These are phyloP conservation scores for Andrena hattorfiana DNA, from an alignment of 2,888 invertebrate genomes.

Conservation along the genomic window DNA sequence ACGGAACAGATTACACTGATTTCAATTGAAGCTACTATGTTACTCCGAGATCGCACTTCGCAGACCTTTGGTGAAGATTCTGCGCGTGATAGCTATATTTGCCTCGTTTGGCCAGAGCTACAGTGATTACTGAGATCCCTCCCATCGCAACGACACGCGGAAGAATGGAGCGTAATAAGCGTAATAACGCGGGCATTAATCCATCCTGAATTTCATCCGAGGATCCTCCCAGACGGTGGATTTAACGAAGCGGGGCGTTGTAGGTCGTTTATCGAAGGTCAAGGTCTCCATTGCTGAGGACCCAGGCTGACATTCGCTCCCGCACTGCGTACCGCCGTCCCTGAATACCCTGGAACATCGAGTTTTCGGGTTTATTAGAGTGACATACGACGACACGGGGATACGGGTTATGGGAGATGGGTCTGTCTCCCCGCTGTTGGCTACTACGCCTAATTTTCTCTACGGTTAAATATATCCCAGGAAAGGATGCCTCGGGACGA, in stretches of 20 bases:
- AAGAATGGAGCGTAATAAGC: slow-evolving; percentile 66
- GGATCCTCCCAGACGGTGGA: slow-evolving; percentile 57
- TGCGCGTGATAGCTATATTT: neutral
- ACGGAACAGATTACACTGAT: too few relatives aligned
- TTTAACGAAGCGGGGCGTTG: slow-evolving; percentile 76
- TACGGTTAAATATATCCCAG: too few relatives aligned
- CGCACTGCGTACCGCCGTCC: slow-evolving; percentile 3
- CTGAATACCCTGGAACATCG: slow-evolving; percentile 24
- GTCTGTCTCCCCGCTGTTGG: neutral
- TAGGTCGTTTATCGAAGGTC: slow-evolving; percentile 83
- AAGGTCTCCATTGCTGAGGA: slow-evolving; percentile 77
- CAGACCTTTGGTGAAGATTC: too few relatives aligned
- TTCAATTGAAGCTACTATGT: too few relatives aligned
- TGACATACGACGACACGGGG: slow-evolving; percentile 20
- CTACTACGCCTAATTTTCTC: neutral
- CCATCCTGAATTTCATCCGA: slow-evolving; percentile 70
- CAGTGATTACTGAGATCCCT: slow-evolving; percentile 44
- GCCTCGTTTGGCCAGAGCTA: slow-evolving; percentile 19
- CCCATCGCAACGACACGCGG: slow-evolving; percentile 39
- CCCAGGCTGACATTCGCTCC: slow-evolving; percentile 26
- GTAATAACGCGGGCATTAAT: slow-evolving; percentile 68
- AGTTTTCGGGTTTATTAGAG: slow-evolving; percentile 46
- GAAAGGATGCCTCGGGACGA: too few relatives aligned
- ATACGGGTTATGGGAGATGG: slow-evolving; percentile 27
- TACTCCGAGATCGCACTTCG: too few relatives aligned